Conservation (phyloP, 53 echinoderm and acorn worm species). For the Hippasteria phrygiana region DNA sequence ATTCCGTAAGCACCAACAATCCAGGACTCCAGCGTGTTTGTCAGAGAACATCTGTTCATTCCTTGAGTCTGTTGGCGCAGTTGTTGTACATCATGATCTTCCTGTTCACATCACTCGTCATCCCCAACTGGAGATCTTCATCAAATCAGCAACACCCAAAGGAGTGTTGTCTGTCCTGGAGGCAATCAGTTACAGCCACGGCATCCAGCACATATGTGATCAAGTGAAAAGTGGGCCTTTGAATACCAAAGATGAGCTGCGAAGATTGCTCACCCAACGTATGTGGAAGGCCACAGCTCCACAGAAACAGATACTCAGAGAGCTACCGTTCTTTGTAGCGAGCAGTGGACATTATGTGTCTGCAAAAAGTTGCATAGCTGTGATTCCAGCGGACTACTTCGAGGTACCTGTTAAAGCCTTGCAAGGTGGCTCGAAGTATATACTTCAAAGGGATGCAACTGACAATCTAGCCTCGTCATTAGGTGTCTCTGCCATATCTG, state of each 20-base stretch:
- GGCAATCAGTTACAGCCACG: neutral
- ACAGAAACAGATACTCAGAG: neutral
- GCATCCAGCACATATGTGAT: neutral
- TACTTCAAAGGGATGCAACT: neutral
- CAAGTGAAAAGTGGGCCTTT: neutral
- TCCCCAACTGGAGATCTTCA: conserved; percentile 24
- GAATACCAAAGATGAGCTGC: conserved; percentile 6
- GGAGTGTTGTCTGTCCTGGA: conserved; percentile 48
- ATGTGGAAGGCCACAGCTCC: neutral
- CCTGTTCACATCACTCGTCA: neutral
- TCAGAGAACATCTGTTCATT: conserved; percentile 42
- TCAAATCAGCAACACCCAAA: conserved; percentile 10
- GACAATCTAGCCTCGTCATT: neutral
- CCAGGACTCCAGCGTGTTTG: neutral
- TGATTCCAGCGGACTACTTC: neutral
- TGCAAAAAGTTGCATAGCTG: neutral
- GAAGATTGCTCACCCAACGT: conserved; percentile 4
- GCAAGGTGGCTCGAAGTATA: neutral
- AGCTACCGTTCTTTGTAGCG: conserved; percentile 40
- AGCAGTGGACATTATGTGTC: conserved; percentile 3
- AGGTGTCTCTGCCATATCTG: neutral
- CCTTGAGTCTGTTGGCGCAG: conserved; percentile 37
- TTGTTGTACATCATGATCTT: conserved; percentile 19
- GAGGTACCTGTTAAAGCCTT: conserved; percentile 6
- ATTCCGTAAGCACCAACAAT: neutral